A percentile compares a stretch with the other conserved stretches of the same genome.
phyloP scores from a whole-genome alignment of 2,113 vertebrate species.

The Oryzias javanicus region DNA sequence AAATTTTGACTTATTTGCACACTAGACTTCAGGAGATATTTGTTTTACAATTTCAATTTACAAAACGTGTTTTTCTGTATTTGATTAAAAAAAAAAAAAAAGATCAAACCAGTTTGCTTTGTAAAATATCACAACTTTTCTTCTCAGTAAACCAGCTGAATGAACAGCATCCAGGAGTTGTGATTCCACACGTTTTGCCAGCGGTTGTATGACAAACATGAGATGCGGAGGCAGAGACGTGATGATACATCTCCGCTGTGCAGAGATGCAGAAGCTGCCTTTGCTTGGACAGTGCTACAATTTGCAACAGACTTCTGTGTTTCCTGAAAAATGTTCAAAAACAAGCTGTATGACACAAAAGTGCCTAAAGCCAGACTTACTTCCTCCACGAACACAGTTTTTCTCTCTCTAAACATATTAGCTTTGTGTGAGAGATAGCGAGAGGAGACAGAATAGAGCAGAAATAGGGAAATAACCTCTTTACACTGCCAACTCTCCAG shows the following conservation, averaged over 20 bases:
- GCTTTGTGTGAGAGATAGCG: conserved; percentile 24
- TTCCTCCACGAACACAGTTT: conserved; percentile 30
- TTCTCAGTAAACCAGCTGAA: no score
- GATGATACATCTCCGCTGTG: conserved; percentile 1
- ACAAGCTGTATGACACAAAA: conserved; percentile 44
- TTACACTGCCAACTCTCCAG: conserved; percentile 57
- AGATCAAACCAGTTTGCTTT: no score
- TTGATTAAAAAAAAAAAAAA: no score
- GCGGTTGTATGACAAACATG: conserved; percentile 2
- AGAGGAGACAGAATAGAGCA: conserved; percentile 33
- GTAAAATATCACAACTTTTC: no score
- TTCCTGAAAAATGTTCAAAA: conserved; percentile 37
- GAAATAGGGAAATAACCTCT: conserved; percentile 67
- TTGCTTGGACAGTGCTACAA: conserved; percentile 30
- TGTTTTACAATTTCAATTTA: no score
- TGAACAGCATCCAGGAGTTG: no score
- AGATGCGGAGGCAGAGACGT: background rate
- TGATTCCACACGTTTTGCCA: no score
- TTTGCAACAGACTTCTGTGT: conserved; percentile 32
- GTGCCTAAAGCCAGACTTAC: conserved; percentile 42
- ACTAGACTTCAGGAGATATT: no score
- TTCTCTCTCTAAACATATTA: conserved; percentile 63
- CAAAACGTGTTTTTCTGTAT: no score
- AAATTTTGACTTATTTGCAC: no score
- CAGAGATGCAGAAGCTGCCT: conserved; percentile 18